Evolutionary conservation across 2,113 vertebrate species (phyloP), one percentile per base, ranked within the genome.

Genomic region (Phalacrocorax aristotelis): DNA sequence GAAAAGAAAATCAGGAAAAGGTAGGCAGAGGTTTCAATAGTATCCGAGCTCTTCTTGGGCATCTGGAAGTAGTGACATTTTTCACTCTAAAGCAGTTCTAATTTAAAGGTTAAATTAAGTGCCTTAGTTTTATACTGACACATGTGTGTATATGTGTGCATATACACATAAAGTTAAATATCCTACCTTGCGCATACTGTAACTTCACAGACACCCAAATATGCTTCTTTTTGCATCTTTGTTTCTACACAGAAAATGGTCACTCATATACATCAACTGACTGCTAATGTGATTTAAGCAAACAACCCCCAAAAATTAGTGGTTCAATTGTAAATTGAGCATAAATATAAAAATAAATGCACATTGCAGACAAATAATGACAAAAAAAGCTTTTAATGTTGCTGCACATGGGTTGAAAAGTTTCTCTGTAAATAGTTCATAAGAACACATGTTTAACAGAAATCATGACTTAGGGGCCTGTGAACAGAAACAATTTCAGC

Each of bases 21-120:
- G 6, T 22, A 78, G 6, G 26, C 1, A 46, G 29, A 65, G 3
- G 3, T 58, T 92, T 8, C 12, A 79, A 62, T 46, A 62, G 9
- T 36, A 81, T 70, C 60, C 52, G 60, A 71, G 5, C 8, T 75
- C 15, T 78, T 69, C 27, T 44, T 62, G 57, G 76, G 5, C 30
- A 60, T 81, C 54, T 87, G 89, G 86, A 91, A 64, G 38, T 34
- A 32, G 9, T 70, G 40, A 71, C 7, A n/a, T 90, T 75, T 93
- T 77, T 83, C n/a, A 76, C 61, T 79, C 34, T 66, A 74, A 93
- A 62, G 4, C 13, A 71, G n/a, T 51, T 88, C 25, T 61, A 49
- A 92, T 75, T 87, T 83, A 87, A 92, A 80, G 6, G 30, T 66
- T 68, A 86, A 93, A 64, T 49, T 10, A 91, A 62, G 69, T 57